A percentile compares a stretch with the other conserved stretches of the same genome.
Conservation (phyloP, 92 coral and sea anemone species). For the Heteractis magnifica region DNA sequence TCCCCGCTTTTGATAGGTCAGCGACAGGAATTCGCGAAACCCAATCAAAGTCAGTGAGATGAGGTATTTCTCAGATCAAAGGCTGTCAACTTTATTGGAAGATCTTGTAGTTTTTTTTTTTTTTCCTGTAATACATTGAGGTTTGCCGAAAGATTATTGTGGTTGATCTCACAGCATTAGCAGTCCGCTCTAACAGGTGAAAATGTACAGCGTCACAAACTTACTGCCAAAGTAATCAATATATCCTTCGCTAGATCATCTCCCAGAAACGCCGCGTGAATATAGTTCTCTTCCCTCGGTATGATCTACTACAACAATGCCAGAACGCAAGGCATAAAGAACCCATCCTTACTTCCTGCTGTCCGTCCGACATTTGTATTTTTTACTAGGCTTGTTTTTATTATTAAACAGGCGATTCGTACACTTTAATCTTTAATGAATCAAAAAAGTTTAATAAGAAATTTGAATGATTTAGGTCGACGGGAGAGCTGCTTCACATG, state of each 20-base stretch:
- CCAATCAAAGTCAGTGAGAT: not conserved
- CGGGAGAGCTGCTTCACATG: not conserved
- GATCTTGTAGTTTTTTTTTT: not conserved
- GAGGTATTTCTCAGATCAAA: not conserved
- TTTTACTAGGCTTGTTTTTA: not conserved
- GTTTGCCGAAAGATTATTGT: not conserved
- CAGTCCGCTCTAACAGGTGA: not conserved
- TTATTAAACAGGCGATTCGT: constrained; percentile 26
- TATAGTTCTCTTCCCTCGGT: not conserved
- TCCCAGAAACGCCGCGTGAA: not conserved
- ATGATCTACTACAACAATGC: not conserved
- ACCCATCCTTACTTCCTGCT: constrained; percentile 7
- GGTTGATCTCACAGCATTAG: not conserved
- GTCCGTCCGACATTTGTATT: not conserved
- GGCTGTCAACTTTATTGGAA: not conserved
- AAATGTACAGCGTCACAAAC: not conserved
- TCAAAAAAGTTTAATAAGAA: constrained; percentile 1
- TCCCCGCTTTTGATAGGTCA: not conserved
- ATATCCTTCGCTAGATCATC: not conserved
- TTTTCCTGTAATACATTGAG: not conserved
- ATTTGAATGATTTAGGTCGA: not conserved
- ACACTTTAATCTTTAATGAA: constrained; percentile 12
- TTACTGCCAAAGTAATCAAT: not conserved
- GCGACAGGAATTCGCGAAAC: not conserved
- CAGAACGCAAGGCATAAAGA: not conserved